Base-by-base conservation (phyloP, 1,140 invertebrate species). In the Dinoponera quadriceps region DNA sequence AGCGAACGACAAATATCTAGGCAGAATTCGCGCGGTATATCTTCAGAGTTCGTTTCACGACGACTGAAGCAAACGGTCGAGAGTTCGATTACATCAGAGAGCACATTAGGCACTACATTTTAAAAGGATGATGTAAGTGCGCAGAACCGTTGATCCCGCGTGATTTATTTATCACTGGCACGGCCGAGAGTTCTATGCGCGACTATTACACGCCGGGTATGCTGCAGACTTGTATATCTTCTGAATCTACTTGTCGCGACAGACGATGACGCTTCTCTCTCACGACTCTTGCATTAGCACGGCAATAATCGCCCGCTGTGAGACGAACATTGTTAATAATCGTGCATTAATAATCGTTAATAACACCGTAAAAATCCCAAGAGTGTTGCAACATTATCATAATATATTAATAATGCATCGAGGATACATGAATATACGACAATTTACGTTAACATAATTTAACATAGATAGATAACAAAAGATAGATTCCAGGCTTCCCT, bases 81-180 rank as follows among this genome's bases (percentile, higher is more conserved):
- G 82, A 78, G 62, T 68, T 73, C 81, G 81, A 85, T 86, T 74
- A 69, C 83, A 51, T 84, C 81, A 51, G 13, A 9, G 14, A 65
- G 51, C 59, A 82, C 55, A 81, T 71, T 75, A 65, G 83, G 88
- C 60, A 75, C 82, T 85, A 86, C 89, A 86, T 90, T 91, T 91
- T 89, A 85, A 91, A 88, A 77, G 80, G 83, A 57, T 88, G 91
- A 91, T 89, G 90, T 90, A 89, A 91, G 89, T 85, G 85, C 86
- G 74, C 59, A 87, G 86, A 91, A 91, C 83, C 85, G 85, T 89
- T 90, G 90, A 90, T 91, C 88, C 83, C 71, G 84, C 73, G 86
- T 91, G 90, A 91, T 90, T 91, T 89, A 91, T 91, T 88, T 77
- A 74, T 68, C 44, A 69, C 69, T 27, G 51, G 75, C 77, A 73